These are phyloP conservation scores for Drosophila baimaii DNA, from an alignment of 1,140 invertebrate genomes.

Conservation along the genomic window DNA sequence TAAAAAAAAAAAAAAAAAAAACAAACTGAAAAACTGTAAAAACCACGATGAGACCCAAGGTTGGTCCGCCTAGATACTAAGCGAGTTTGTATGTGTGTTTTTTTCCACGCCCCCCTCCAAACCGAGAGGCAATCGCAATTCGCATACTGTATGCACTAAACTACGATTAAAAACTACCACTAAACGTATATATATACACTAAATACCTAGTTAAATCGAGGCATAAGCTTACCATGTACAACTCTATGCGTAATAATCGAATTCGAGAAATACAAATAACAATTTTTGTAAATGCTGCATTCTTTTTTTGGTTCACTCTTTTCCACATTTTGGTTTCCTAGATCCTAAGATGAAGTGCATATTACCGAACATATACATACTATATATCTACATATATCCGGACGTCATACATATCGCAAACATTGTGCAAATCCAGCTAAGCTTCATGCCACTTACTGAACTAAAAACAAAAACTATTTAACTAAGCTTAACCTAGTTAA, in stretches of 20 bases:
- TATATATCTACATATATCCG: conserved; percentile 64
- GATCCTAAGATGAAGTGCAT: conserved; percentile 54
- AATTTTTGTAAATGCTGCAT: conserved; percentile 71
- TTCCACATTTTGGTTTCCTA: conserved; percentile 49
- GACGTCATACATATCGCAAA: conserved; percentile 79
- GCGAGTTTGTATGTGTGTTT: conserved; percentile 63
- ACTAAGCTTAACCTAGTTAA: conserved; percentile 14
- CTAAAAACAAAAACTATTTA: not conserved
- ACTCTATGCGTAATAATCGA: conserved; percentile 66
- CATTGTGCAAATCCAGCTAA: conserved; percentile 67
- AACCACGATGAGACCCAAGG: conserved; percentile 37
- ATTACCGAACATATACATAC: conserved; percentile 25
- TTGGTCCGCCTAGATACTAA: conserved; percentile 47
- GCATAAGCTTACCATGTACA: conserved; percentile 64
- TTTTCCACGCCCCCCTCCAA: conserved; percentile 36
- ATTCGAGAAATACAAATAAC: conserved; percentile 67
- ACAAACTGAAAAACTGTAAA: conserved; percentile 51
- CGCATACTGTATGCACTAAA: conserved; percentile 78
- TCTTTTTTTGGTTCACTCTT: conserved; percentile 34
- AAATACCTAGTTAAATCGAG: conserved; percentile 51
- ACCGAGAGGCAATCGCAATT: conserved; percentile 67
- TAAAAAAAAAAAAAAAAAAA: no score
- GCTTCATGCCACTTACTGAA: conserved; percentile 26
- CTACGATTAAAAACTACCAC: conserved; percentile 67
- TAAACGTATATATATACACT: conserved; percentile 49